Percentiles rank a stretch among this genome's conserved stretches.
These are phyloP conservation scores for Thereva nobilitata DNA, from an alignment of 2,888 invertebrate species.

Conservation along the genomic window DNA sequence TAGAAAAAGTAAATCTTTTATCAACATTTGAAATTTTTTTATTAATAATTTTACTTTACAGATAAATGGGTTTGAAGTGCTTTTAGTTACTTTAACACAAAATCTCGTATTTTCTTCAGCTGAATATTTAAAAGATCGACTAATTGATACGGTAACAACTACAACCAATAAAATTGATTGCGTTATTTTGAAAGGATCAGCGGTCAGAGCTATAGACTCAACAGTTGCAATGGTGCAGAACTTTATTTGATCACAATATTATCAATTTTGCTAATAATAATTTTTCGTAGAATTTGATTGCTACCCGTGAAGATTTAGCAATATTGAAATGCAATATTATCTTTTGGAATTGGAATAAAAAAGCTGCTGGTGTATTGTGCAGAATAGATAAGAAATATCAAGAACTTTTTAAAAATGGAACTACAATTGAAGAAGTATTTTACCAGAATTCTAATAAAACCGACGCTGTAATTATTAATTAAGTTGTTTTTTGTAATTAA, in stretches of 20 bases:
- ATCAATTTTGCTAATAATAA: background rate
- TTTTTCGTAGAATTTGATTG: conserved; percentile 61
- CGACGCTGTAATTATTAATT: background rate
- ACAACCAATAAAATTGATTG: conserved; percentile 63
- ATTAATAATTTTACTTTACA: conserved; percentile 39
- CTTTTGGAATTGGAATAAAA: conserved; percentile 61
- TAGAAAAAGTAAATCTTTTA: conserved; percentile 48
- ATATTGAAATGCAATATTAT: conserved; percentile 60
- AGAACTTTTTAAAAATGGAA: conserved; percentile 49
- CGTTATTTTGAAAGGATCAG: conserved; percentile 76
- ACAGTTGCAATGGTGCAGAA: conserved; percentile 64
- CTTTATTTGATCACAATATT: background rate
- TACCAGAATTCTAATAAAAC: conserved; percentile 23
- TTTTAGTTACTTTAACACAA: conserved; percentile 70
- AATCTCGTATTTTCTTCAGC: conserved; percentile 80
- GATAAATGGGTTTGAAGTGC: conserved; percentile 57
- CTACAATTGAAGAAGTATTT: conserved; percentile 48
- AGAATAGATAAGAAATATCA: conserved; percentile 48
- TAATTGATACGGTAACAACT: conserved; percentile 73
- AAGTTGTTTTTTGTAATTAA: too few relatives aligned
- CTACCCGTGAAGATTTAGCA: conserved; percentile 61
- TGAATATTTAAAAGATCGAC: conserved; percentile 69
- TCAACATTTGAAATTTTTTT: background rate
- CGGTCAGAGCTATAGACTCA: conserved; percentile 64
- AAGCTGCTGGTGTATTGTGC: conserved; percentile 53